A percentile compares a stretch with the other conserved stretches of the same genome.
phyloP scores from a whole-genome alignment of 2,797 vertebrate genomes.

The Cichlasoma orientale region DNA sequence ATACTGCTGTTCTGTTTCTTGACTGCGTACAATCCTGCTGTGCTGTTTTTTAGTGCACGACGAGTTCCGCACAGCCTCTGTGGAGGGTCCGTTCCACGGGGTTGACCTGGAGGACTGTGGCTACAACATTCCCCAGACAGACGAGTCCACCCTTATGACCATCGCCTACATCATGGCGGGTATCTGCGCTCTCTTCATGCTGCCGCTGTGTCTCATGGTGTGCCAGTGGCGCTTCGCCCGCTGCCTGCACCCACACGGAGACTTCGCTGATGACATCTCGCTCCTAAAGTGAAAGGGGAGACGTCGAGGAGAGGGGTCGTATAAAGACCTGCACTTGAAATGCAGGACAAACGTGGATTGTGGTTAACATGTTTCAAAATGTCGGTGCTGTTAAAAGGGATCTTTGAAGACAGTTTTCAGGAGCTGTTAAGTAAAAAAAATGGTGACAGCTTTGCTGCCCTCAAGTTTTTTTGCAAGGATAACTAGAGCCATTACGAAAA shows the following conservation, averaged over 20 bases:
- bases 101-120: constrained; percentile 95
- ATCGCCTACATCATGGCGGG: constrained; percentile 99
- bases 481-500: constrained; percentile 45
- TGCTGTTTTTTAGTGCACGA: constrained; percentile 85
- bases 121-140: constrained; percentile 98
- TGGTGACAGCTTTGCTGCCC: constrained; percentile 6
- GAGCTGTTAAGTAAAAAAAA: constrained; percentile 25
- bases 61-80: constrained; percentile 89
- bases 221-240: constrained; percentile 97
- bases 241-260: constrained; percentile 89
- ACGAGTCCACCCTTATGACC: constrained; percentile 98
- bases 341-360: constrained; percentile 4
- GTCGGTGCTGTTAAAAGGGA: constrained; percentile 40
- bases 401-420: constrained; percentile 31
- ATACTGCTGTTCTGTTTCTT: neutral
- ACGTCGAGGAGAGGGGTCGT: neutral
- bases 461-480: constrained; percentile 22
- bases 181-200: constrained; percentile 99
- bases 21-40: neutral
- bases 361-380: constrained; percentile 19
- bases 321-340: constrained; percentile 23
- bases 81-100: constrained; percentile 91
- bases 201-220: constrained; percentile 97
- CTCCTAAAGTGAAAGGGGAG: constrained; percentile 88
- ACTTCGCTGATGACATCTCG: constrained; percentile 97